Conservation (phyloP, 2,888 invertebrate genomes). For the Lithophane semibrunnea region DNA sequence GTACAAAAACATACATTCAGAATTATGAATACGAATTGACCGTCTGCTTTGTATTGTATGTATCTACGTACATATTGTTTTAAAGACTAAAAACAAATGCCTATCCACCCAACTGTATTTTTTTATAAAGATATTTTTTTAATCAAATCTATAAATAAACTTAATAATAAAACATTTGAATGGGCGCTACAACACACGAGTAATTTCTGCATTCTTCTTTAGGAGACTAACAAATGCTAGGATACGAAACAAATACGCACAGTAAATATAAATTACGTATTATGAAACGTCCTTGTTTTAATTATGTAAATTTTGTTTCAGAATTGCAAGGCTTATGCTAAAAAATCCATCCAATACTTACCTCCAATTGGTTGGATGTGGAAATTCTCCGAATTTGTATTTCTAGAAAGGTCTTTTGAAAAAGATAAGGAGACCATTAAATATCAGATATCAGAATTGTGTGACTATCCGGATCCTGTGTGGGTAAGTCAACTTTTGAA, state of each 20-base stretch:
- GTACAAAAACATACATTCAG: background rate
- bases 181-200: conserved; percentile 8
- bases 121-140: background rate
- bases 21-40: background rate
- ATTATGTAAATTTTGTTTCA: conserved; percentile 81
- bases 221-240: background rate
- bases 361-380: conserved; percentile 99
- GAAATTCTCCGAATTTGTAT: conserved; percentile 98
- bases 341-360: conserved; percentile 96
- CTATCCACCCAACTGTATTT: background rate
- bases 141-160: conserved; percentile 18
- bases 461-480: conserved; percentile 97
- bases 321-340: conserved; percentile 98
- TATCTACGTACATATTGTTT: background rate
- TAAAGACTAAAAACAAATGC: conserved; percentile 10
- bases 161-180: conserved; percentile 36
- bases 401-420: conserved; percentile 97
- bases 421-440: conserved; percentile 96
- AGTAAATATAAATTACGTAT: conserved; percentile 4
- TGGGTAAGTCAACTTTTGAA: conserved; percentile 91
- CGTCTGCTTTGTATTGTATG: background rate
- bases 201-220: conserved; percentile 37
- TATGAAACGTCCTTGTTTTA: conserved; percentile 18
- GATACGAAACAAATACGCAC: background rate
- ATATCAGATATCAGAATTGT: conserved; percentile 94